Base-by-base conservation (phyloP, 1,140 invertebrate species). In the Trinorchestia longiramus region DNA sequence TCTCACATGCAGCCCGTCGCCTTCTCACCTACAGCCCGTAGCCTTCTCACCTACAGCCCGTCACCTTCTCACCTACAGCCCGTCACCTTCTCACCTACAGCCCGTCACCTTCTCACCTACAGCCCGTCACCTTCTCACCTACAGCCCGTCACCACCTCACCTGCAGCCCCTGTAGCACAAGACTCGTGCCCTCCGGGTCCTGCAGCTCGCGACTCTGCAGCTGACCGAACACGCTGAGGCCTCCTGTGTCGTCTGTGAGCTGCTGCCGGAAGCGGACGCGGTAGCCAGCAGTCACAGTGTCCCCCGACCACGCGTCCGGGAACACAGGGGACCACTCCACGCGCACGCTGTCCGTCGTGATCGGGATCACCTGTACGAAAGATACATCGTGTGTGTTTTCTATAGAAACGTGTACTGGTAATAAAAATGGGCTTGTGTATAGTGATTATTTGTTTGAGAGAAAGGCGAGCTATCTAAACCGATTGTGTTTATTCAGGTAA, bases 271-370 rank as follows among this genome's bases (percentile, higher is more conserved):
- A 99, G 96, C 98, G 98, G 36, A 99, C 98, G 94, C 98, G 98
- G 97, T 99, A 99, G 23, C 99, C 99, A 92, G 99, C 99, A 0
- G 98, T 98, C 97, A 98, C 98, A 28, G 98, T 97, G 97, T 99
- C 99, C 0, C 99, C 99, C 97, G 99, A 99, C 99, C 99, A 99
- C 97, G 98, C 98, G 92, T 98, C 97, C 95, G 98, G 98, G 95
- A 98, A 98, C 43, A 99, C 98, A 6, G 98, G 97, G 96, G 98
- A 97, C 99, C 99, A 99, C 96, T 98, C 98, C 91, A 99, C 98
- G 97, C 98, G 98, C n/a, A 99, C 98, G 97, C 98, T 99, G 42
- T 98, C 99, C 28, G 96, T 96, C 41, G 96, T 96, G 95, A 96
- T 96, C 41, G 96, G 96, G 57, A 96, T 96, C 40, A 96, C 96